Conservation (phyloP, 1,140 invertebrate genomes). For the Drosophila mayri region DNA sequence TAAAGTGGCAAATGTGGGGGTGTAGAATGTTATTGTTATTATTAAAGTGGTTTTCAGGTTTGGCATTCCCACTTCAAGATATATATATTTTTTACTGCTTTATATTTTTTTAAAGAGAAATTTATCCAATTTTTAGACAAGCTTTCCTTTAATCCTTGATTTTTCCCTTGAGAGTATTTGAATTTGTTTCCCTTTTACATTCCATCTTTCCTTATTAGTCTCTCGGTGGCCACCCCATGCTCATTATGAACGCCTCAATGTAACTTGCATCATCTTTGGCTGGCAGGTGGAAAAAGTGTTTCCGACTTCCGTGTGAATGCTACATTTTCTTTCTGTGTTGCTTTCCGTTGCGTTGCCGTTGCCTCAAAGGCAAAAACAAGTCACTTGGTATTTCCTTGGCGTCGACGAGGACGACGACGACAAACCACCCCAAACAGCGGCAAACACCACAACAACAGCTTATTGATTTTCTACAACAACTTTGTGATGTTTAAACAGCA, state of each 20-base stretch:
- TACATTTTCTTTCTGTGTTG: slow-evolving; percentile 27
- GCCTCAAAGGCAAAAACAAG: slow-evolving; percentile 48
- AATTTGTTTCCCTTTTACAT: neutral
- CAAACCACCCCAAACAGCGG: slow-evolving; percentile 19
- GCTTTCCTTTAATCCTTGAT: neutral
- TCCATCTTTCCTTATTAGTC: slow-evolving; percentile 7
- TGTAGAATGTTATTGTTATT: slow-evolving; percentile 2
- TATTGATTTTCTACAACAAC: slow-evolving; percentile 51
- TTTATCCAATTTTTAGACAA: neutral
- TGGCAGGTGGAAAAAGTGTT: slow-evolving; percentile 56
- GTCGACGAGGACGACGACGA: slow-evolving; percentile 12
- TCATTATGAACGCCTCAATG: slow-evolving; percentile 22
- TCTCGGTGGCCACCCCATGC: neutral
- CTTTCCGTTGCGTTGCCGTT: slow-evolving; percentile 16
- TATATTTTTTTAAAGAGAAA: neutral
- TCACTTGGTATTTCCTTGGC: slow-evolving; percentile 34
- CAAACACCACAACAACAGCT: slow-evolving; percentile 27
- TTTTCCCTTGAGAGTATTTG: neutral
- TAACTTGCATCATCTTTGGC: slow-evolving; percentile 50
- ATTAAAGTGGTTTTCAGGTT: slow-evolving; percentile 2
- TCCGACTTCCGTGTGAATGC: slow-evolving; percentile 68
- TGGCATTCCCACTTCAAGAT: neutral
- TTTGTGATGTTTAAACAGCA: slow-evolving; percentile 38
- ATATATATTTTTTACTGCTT: neutral
- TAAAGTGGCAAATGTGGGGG: slow-evolving; percentile 16